Percentiles rank a stretch among this genome's conserved stretches.
Conservation (phyloP, 1,140 invertebrate species). For the Littorina saxatilis region DNA sequence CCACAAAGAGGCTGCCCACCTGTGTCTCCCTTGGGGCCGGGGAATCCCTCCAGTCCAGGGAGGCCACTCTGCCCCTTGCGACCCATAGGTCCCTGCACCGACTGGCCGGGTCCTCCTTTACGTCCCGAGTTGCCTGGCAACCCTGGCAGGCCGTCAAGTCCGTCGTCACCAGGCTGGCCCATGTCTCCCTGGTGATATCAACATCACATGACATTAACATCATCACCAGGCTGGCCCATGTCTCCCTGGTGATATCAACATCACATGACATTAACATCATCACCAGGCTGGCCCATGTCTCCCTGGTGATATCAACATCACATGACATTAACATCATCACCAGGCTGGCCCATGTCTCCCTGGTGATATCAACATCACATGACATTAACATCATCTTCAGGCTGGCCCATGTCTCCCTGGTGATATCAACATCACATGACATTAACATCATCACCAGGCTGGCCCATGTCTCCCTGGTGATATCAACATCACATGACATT, state of each 20-base stretch:
- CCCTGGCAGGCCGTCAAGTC: constrained; percentile 74
- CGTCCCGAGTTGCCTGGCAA: constrained; percentile 61
- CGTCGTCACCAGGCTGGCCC: constrained; percentile 53
- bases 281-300: constrained; percentile 50
- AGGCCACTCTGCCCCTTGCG: constrained; percentile 51
- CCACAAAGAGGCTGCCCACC: too few relatives aligned
- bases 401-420: constrained; percentile 49
- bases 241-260: constrained; percentile 39
- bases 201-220: constrained; percentile 1
- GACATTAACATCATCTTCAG: constrained; percentile 52
- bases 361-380: background rate
- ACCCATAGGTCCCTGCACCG: constrained; percentile 51
- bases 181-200: constrained; percentile 39
- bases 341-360: constrained; percentile 51
- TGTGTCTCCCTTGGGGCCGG: constrained; percentile 48
- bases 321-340: constrained; percentile 46
- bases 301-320: constrained; percentile 36
- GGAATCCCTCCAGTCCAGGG: constrained; percentile 53
- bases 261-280: constrained; percentile 31
- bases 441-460: constrained; percentile 51
- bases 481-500: too few relatives aligned
- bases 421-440: too few relatives aligned
- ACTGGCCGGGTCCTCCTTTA: constrained; percentile 69
- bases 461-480: constrained; percentile 49
- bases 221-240: constrained; percentile 51